A percentile compares a stretch with the other conserved stretches of the same genome.
phyloP scores from a whole-genome alignment of 2,113 vertebrate species.

The Origma solitaria region DNA sequence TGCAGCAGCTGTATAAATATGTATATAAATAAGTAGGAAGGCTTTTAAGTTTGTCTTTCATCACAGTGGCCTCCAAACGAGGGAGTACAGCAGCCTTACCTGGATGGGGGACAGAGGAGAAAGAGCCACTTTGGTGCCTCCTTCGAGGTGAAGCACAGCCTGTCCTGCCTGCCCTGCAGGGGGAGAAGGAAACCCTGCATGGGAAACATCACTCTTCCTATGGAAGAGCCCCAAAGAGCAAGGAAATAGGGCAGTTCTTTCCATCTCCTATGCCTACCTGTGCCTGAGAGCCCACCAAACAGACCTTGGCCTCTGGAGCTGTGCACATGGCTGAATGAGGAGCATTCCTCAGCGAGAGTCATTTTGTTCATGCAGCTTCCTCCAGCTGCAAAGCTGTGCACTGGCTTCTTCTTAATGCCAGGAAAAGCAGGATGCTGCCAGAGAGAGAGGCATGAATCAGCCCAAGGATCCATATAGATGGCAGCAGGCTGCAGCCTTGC shows the following conservation, averaged over 20 bases:
- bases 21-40: not conserved
- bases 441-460: not conserved
- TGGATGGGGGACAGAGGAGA: not conserved
- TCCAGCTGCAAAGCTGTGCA: not conserved
- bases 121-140: not conserved
- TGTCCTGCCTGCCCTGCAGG: not conserved
- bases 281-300: not conserved
- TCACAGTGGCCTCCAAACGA: not conserved
- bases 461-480: not conserved
- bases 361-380: not conserved
- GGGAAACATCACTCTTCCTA: not conserved
- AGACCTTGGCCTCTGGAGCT: not conserved
- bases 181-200: not conserved
- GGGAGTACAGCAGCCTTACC: not conserved
- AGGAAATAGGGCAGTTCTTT: not conserved
- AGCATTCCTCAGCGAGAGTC: not conserved
- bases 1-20: conserved; percentile 47
- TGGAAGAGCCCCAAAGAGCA: not conserved
- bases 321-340: accelerated
- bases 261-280: not conserved
- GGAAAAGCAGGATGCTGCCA: not conserved
- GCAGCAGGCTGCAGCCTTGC: not conserved
- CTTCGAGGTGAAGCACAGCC: not conserved
- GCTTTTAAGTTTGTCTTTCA: not conserved
- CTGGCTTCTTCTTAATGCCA: not conserved